Evolutionary conservation across 2,797 vertebrate species (phyloP), one percentile per base, ranked within the genome.

Genomic region (Chloroceryle amazona): DNA sequence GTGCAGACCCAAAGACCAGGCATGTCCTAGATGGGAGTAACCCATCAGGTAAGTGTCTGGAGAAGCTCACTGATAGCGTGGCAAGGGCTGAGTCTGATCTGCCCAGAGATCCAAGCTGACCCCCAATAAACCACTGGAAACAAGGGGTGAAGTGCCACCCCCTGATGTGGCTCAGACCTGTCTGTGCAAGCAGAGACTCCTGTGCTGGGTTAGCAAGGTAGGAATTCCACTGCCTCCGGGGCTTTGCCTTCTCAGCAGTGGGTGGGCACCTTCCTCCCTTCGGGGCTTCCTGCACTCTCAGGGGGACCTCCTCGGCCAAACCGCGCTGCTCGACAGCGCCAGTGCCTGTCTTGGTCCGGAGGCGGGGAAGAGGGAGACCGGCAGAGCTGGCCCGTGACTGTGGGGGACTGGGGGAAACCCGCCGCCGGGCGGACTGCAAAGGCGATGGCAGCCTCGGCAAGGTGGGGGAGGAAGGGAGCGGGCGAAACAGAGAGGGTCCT

Each of bases 1-100:
- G 19, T 11, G 6, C n/a, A 54, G 28, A 37, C 11, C 6, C 2
- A 2, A 83, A 68, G 9, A 49, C 5, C 13, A 44, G n/a, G 7
- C 9, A 19, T 5, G 11, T 35, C 4, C 22, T 5, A 3, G 1
- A 11, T 9, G 13, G 23, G 18, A 76, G 23, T 33, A 73, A 16
- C 17, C 15, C 9, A 14, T 4, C 0, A 0, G 14, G 0, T 9
- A 19, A 42, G 1, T 5, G 22, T 9, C 29, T 58, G 41, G 21
- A 76, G 10, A 33, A 52, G 49, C 10, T 44, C 41, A 14, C 9
- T 39, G 23, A 5, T 11, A 41, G 37, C 0, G 0, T 2, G 29
- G 12, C 51, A 58, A 54, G 28, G 33, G 33, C 37, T 3, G 3
- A 31, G 28, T 17, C 37, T 76, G 19, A 33, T 19, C 46, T 37